phyloP scores from a whole-genome alignment of 2,797 vertebrate genomes.

The Melanogrammus aeglefinus region DNA sequence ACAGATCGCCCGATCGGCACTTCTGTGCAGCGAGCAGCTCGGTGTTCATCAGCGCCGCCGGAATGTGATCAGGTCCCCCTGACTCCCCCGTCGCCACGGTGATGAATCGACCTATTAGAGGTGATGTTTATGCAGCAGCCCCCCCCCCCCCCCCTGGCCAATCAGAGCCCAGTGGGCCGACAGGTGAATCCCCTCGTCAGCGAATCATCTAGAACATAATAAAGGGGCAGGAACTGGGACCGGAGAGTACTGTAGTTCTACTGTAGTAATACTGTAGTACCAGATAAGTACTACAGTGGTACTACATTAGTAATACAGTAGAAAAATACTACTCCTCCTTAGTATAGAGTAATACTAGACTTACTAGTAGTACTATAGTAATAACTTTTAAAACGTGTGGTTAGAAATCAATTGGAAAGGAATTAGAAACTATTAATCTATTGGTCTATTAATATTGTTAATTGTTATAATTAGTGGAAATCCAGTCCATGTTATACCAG shows the following conservation, averaged over 20 bases:
- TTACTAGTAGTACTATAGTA: too few species aligned
- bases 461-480: too few species aligned
- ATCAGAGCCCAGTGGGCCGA: conserved; percentile 46
- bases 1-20: conserved; percentile 76
- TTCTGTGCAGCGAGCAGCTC: conserved; percentile 69
- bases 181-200: neutral
- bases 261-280: neutral
- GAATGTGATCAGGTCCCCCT: conserved; percentile 72
- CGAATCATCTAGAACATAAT: neutral
- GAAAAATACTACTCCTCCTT: too few species aligned
- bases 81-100: conserved; percentile 61
- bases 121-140: conserved; percentile 70
- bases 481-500: too few species aligned
- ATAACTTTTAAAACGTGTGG: too few species aligned
- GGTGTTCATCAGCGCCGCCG: conserved; percentile 68
- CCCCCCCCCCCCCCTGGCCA: conserved; percentile 47
- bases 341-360: too few species aligned
- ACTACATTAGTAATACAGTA: too few species aligned
- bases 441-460: too few species aligned
- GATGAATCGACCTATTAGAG: conserved; percentile 73
- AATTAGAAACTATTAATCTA: too few species aligned
- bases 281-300: too few species aligned
- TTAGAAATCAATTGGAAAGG: too few species aligned
- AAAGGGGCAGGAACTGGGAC: neutral
- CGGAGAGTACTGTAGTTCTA: neutral